Conservation (phyloP, 2,113 vertebrate genomes). For the Hydropotes inermis region DNA sequence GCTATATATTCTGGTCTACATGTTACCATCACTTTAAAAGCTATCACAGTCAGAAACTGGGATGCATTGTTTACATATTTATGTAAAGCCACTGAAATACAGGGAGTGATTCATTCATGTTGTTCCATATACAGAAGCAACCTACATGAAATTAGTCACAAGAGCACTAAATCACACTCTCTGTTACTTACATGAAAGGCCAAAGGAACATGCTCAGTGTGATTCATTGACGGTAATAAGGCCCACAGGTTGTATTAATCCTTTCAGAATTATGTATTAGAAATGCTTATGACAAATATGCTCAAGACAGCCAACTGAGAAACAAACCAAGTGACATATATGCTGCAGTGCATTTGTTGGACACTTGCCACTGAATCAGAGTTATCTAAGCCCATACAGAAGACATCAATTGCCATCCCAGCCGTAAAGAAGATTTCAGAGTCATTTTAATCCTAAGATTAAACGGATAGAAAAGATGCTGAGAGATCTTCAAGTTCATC, state of each 20-base stretch:
- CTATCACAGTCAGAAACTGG: neutral
- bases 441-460: slow-evolving; percentile 61
- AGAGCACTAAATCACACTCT: neutral
- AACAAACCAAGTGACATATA: slow-evolving; percentile 64
- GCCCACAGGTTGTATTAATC: slow-evolving; percentile 73
- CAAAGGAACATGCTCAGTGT: slow-evolving; percentile 55
- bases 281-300: slow-evolving; percentile 69
- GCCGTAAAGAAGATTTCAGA: slow-evolving; percentile 42
- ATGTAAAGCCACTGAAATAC: neutral
- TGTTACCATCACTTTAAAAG: neutral
- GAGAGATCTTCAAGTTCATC: slow-evolving; percentile 53
- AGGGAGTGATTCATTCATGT: neutral
- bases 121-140: slow-evolving; percentile 57
- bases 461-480: slow-evolving; percentile 50
- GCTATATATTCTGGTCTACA: neutral
- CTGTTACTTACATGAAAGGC: neutral
- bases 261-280: slow-evolving; percentile 69
- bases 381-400: neutral
- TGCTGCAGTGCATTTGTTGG: slow-evolving; percentile 12
- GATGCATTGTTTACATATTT: slow-evolving; percentile 42
- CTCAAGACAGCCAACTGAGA: slow-evolving; percentile 69
- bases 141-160: neutral
- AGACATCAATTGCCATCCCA: neutral
- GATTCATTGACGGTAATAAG: slow-evolving; percentile 60
- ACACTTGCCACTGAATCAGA: neutral